Evolutionary conservation across 2,888 invertebrate species (phyloP), one percentile per base, ranked within the genome.

Genomic region (Oligia latruncula): DNA sequence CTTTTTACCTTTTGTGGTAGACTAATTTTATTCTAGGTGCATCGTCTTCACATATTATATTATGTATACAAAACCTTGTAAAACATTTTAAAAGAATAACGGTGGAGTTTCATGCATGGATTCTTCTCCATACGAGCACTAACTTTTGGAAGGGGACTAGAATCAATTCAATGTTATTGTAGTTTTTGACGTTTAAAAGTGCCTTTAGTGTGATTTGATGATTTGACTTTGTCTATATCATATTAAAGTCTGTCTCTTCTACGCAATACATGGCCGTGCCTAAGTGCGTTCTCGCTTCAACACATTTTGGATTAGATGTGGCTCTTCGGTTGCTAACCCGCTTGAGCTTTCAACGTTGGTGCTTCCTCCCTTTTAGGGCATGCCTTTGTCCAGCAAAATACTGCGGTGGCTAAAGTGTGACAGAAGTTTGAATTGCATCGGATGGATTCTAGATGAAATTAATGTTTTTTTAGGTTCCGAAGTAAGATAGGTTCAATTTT

Each of bases 301-400:
- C 15, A 52, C 20, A 76, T 62, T 67, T 46, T 43, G 83, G 60
- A 76, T 76, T 55, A 76, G 60, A n/a, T 2, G 43, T 35, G 15
- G 82, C 74, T 15, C 17, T 60, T 60, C 40, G n/a, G 49, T 62
- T 46, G 35, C n/a, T 11, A 81, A 55, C 5, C 43, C 15, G 5
- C 65, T 58, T 20, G 43, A 67, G 77, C 83, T 82, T 52, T 76
- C 35, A 60, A 60, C 29, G 17, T 60, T 80, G n/a, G 17, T 52
- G 9, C 17, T 58, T 43, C 66, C 52, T 58, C n/a, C 40, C 4
- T 40, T 40, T 40, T 40, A 40, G 40, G 5, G 40, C 40, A 40
- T 40, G 4, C 40, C 40, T 40, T 35, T 40, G 65, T 81, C n/a
- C 35, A 55, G 29, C n/a, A 55, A 20, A 80, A 49, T 1, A 49